These are phyloP conservation scores for Galbula dea DNA, from an alignment of 2,113 vertebrate genomes.

Conservation along the genomic window DNA sequence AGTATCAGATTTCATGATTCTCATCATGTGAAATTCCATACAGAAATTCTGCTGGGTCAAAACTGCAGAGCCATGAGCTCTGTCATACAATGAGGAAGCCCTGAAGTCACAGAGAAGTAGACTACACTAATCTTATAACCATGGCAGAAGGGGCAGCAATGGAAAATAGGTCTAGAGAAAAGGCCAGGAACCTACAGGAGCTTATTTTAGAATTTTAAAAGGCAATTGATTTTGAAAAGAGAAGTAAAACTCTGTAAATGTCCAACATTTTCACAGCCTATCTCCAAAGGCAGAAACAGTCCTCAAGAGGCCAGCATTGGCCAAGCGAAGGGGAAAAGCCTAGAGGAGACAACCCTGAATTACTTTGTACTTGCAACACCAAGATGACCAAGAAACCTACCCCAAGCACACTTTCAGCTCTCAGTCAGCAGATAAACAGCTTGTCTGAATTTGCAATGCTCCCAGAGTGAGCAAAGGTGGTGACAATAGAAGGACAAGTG, in stretches of 20 bases:
- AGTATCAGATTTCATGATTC: not conserved
- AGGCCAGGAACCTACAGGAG: not conserved
- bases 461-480: not conserved
- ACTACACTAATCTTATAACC: not conserved
- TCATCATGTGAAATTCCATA: not conserved
- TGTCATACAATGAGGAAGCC: not conserved
- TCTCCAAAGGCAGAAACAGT: not conserved
- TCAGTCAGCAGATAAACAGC: not conserved
- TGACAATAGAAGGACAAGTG: not conserved
- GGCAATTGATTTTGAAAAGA: not conserved
- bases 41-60: not conserved
- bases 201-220: not conserved
- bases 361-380: not conserved
- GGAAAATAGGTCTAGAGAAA: not conserved
- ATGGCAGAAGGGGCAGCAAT: not conserved
- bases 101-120: not conserved
- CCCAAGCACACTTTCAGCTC: not conserved
- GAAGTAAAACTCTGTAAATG: not conserved
- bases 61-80: not conserved
- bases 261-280: not conserved
- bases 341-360: not conserved
- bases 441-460: not conserved
- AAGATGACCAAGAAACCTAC: not conserved
- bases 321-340: not conserved
- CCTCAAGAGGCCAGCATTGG: not conserved